Evolutionary conservation across 2,797 vertebrate species (phyloP).

Genomic region (Acanthornis magna): DNA sequence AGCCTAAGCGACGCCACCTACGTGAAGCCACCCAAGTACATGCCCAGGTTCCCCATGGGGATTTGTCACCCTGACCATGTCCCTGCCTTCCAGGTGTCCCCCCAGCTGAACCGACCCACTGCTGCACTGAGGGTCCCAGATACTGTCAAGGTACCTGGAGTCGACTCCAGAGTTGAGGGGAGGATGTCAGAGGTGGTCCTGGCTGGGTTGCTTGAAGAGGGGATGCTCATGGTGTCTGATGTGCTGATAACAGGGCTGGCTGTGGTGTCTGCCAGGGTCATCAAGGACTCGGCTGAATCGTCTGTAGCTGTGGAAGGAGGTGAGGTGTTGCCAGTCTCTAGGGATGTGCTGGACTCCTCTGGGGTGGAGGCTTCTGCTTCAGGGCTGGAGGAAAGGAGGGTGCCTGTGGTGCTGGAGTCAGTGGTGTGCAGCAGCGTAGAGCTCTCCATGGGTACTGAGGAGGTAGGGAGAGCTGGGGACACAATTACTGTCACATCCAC

Average conservation of each 20-base stretch:
- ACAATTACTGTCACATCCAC: neutral
- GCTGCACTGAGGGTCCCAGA: neutral
- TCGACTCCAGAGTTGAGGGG: fast-evolving
- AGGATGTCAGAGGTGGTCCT: neutral
- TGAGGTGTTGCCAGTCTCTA: neutral
- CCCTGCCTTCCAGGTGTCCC: no score
- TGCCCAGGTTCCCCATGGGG: fast-evolving
- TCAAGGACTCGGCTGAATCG: fast-evolving
- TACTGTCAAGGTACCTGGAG: neutral
- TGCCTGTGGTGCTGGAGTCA: neutral
- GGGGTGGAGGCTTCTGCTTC: neutral
- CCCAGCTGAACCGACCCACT: neutral
- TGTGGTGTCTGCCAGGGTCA: neutral
- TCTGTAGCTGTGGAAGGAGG: neutral
- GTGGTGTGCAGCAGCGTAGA: neutral
- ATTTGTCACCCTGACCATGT: neutral
- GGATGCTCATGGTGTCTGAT: fast-evolving
- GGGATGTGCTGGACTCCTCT: neutral
- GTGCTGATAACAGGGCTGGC: neutral
- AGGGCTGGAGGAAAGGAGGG: neutral
- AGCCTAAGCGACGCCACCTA: neutral
- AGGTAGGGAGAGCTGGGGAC: neutral
- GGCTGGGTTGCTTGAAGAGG: fast-evolving
- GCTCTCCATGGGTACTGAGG: neutral
- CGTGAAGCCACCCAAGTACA: neutral